Evolutionary conservation across 2,888 invertebrate genomes (phyloP).

Genomic region (Acrocyrtus sp.): DNA sequence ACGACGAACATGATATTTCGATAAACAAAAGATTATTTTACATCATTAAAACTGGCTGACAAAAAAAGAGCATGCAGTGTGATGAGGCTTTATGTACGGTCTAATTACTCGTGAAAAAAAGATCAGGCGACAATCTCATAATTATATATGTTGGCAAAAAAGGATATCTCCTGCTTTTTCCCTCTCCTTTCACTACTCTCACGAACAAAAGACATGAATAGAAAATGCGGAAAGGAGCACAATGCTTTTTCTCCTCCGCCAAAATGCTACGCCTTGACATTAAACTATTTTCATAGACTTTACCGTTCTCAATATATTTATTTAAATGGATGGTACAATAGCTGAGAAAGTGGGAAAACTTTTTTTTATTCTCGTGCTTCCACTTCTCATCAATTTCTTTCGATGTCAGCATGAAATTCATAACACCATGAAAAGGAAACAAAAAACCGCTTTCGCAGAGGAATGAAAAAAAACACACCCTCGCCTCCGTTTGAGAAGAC

Average conservation of each 20-base stretch:
- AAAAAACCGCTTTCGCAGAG: background rate
- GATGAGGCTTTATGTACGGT: conserved; percentile 20
- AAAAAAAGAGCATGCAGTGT: conserved; percentile 48
- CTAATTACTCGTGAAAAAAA: conserved; percentile 64
- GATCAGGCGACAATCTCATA: conserved; percentile 62
- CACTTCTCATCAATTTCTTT: conserved; percentile 53
- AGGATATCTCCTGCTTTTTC: no score
- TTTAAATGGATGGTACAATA: no score
- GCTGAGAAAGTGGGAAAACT: background rate
- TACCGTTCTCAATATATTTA: background rate
- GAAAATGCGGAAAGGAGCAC: background rate
- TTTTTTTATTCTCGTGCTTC: conserved; percentile 4
- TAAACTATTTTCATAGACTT: conserved; percentile 1
- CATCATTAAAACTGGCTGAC: conserved; percentile 60
- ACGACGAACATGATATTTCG: conserved; percentile 59
- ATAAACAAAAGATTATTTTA: conserved; percentile 62
- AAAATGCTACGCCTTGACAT: conserved; percentile 3
- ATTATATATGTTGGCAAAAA: conserved; percentile 34
- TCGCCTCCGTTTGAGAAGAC: background rate
- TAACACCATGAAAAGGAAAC: background rate
- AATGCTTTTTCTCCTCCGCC: background rate
- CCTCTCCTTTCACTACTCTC: conserved; percentile 26
- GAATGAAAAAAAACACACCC: background rate
- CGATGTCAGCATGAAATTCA: conserved; percentile 30
- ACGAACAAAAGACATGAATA: no score